Base-by-base conservation (phyloP, 92 coral and sea anemone genomes). In the Heteractis magnifica region DNA sequence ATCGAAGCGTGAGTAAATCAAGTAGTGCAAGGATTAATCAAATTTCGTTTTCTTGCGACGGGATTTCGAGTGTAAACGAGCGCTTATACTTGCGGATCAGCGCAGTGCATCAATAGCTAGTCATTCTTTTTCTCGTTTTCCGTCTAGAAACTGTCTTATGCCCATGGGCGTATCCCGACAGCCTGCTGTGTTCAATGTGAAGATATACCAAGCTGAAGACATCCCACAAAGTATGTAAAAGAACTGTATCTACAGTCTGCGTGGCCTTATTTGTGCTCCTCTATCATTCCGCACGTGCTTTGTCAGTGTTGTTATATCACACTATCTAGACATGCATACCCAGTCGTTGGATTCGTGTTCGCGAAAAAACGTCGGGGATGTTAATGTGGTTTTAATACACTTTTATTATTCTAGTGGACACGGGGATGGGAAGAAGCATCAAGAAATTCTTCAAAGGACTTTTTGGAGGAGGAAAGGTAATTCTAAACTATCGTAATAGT, bases 401-500 rank as follows among this genome's bases (percentile, higher is more conserved):
- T 14, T 59, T 78, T 65, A 34, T 9, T 48, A 75, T 76, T 85
- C 78, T 49, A 93, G 99, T 97, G 99, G 99, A 97, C 82, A 82
- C 93, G 6, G 95, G 98, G 19, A 91, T 94, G 85, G 98, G 98
- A 10, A 83, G 92, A 70, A 94, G 99, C 80, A 89, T 97, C 75
- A 97, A 97, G 91, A 97, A 97, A 79, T 97, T 97, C 89, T 97
- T 97, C 80, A 95, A 98, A 82, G 94, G 92, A 72, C 74, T 86
- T 44, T 92, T 89, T 79, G 95, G 89, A 21, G 87, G 91, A 18
- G 85, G 90, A 82, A 89, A 90, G 80, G 88, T 84, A 62, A 44
- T 52, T 52, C 49, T 19, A 26, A 48, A 15, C 65, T 58, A n/a
- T 34, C 3, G 3, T 34, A 34, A 34, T 34, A 34, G 44, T 34